Evolutionary conservation across 1,140 invertebrate species (phyloP).

Genomic region (Cyclina sinensis): DNA sequence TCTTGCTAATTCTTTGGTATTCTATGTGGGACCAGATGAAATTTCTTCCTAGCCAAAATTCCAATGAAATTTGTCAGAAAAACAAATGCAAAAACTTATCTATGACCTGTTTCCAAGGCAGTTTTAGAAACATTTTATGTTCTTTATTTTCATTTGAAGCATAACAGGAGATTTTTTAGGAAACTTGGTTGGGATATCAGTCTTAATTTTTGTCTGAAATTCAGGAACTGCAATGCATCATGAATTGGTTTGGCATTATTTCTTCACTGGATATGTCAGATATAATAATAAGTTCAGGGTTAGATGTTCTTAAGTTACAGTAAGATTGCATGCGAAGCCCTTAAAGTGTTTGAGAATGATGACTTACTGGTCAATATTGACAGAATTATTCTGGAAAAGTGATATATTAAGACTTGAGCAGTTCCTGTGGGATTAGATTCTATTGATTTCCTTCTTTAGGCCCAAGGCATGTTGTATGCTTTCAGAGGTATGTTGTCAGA

Average conservation of each 20-base stretch:
- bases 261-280: background rate
- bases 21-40: no score
- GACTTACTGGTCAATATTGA: conserved; percentile 26
- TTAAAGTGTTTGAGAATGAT: conserved; percentile 21
- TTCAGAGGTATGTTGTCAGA: conserved; percentile 35
- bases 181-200: background rate
- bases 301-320: background rate
- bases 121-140: no score
- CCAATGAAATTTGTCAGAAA: no score
- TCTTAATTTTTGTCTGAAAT: background rate
- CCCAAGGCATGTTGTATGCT: conserved; percentile 45
- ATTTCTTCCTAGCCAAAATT: no score
- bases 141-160: no score
- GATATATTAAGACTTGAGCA: conserved; percentile 27
- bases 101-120: no score
- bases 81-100: no score
- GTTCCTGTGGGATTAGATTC: conserved; percentile 36
- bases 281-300: background rate
- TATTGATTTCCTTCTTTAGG: conserved; percentile 53
- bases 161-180: no score
- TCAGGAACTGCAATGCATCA: background rate
- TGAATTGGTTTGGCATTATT: background rate
- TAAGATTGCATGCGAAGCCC: conserved; percentile 30
- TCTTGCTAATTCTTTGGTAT: background rate
- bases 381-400: conserved; percentile 42